phyloP scores from a whole-genome alignment of 2,888 invertebrate genomes.

The Micropterix aruncella region DNA sequence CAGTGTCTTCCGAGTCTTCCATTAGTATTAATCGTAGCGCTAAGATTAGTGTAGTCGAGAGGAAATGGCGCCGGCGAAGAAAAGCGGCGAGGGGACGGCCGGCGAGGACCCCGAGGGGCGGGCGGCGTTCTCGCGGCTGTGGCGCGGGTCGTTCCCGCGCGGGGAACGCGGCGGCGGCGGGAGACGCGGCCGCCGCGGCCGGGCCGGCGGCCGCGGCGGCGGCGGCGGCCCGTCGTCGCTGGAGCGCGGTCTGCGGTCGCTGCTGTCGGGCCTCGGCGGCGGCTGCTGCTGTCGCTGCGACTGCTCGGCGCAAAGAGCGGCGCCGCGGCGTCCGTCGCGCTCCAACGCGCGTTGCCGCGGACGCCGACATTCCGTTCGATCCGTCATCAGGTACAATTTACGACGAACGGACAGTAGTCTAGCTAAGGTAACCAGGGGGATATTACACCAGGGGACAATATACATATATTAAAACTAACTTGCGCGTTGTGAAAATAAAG shows the following conservation, averaged over 20 bases:
- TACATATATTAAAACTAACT: no score
- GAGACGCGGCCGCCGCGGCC: constrained; percentile 15
- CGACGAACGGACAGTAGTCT: no score
- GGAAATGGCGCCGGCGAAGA: no score
- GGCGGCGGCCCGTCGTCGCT: constrained; percentile 27
- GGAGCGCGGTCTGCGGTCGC: constrained; percentile 29
- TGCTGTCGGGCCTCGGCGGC: constrained; percentile 26
- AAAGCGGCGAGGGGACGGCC: constrained; percentile 8
- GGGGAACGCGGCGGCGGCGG: constrained; percentile 24
- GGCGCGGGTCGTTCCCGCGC: constrained; percentile 51
- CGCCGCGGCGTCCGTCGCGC: constrained; percentile 8
- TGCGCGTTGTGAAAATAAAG: no score
- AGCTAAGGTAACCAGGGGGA: no score
- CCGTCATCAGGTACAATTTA: constrained; percentile 55
- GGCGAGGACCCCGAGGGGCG: constrained; percentile 37
- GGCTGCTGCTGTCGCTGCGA: constrained; percentile 24
- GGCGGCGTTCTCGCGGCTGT: constrained; percentile 55
- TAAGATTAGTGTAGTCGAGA: not conserved
- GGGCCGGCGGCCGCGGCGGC: constrained; percentile 16
- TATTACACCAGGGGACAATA: no score
- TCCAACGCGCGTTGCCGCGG: constrained; percentile 7
- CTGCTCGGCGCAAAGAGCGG: constrained; percentile 14
- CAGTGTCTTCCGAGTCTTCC: not conserved
- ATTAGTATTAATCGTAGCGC: not conserved
- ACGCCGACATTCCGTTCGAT: constrained; percentile 42